A percentile compares a stretch with the other conserved stretches of the same genome.
phyloP scores from a whole-genome alignment of 2,113 vertebrate genomes.

The Cyprinodon brontotheroides region DNA sequence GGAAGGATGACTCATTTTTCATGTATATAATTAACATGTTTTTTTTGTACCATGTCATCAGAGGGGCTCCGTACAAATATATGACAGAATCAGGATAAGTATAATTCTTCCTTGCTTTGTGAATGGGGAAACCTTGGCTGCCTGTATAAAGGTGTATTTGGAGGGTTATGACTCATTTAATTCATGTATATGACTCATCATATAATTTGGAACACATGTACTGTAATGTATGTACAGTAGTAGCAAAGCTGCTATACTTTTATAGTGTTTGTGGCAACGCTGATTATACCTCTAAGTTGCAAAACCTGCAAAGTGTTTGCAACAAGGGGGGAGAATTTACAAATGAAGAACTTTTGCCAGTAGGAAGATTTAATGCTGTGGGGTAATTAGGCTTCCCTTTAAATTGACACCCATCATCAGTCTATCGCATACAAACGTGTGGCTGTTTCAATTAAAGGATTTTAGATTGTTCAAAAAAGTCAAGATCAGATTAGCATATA shows the following conservation, averaged over 20 bases:
- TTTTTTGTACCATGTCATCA: too few relatives aligned
- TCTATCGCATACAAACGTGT: neutral
- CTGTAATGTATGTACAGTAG: neutral
- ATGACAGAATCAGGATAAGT: too few relatives aligned
- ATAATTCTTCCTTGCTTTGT: too few relatives aligned
- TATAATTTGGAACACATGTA: neutral
- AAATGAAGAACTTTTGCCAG: conserved; percentile 1
- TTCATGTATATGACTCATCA: too few relatives aligned
- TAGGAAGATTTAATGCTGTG: conserved; percentile 1
- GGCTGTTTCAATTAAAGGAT: conserved; percentile 11
- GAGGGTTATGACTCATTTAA: too few relatives aligned
- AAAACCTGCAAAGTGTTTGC: conserved; percentile 9
- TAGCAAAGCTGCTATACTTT: neutral
- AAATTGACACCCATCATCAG: conserved; percentile 1
- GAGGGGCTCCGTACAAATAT: too few relatives aligned
- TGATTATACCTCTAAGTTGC: conserved; percentile 1
- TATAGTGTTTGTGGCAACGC: neutral
- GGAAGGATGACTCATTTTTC: too few relatives aligned
- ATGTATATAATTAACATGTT: too few relatives aligned
- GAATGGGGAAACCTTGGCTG: too few relatives aligned
- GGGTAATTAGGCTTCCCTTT: conserved; percentile 20
- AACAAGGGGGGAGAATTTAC: neutral
- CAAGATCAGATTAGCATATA: conserved; percentile 11
- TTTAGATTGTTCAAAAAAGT: neutral
- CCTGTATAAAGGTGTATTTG: too few relatives aligned